Percentiles rank a stretch among this genome's conserved stretches.
phyloP scores from a whole-genome alignment of 2,113 vertebrate species.

The Pangasianodon gigas region DNA sequence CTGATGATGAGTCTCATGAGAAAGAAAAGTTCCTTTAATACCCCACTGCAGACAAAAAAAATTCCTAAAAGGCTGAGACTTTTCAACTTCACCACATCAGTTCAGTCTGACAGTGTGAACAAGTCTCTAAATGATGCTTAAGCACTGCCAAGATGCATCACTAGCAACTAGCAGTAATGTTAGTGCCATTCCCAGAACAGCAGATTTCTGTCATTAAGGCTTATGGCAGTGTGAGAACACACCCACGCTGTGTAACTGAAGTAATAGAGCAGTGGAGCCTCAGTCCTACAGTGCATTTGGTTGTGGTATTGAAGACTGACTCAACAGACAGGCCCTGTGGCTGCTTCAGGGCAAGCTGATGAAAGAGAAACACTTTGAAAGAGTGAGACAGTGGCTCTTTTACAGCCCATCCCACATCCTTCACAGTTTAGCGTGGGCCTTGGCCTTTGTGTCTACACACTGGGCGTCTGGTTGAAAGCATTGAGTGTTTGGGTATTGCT shows the following conservation, averaged over 20 bases:
- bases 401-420: constrained; percentile 18
- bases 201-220: constrained; percentile 28
- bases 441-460: constrained; percentile 14
- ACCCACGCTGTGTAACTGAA: constrained; percentile 15
- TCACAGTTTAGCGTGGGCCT: constrained; percentile 21
- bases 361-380: not conserved
- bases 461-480: constrained; percentile 4
- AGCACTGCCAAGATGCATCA: constrained; percentile 10
- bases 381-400: constrained; percentile 34
- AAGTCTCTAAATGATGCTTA: not conserved
- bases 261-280: not conserved
- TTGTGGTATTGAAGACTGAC: constrained; percentile 26
- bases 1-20: not conserved
- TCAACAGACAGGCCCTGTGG: constrained; percentile 26
- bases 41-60: not conserved
- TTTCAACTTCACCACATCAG: not conserved
- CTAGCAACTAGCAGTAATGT: not conserved
- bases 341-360: constrained; percentile 1
- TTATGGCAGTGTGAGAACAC: constrained; percentile 25
- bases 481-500: constrained; percentile 13
- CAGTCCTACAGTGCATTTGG: constrained; percentile 24
- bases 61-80: not conserved
- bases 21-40: not conserved
- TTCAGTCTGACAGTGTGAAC: constrained; percentile 2
- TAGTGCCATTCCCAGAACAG: not conserved